phyloP scores from a whole-genome alignment of 1,140 invertebrate genomes.

The Zaprionus ghesquierei region DNA sequence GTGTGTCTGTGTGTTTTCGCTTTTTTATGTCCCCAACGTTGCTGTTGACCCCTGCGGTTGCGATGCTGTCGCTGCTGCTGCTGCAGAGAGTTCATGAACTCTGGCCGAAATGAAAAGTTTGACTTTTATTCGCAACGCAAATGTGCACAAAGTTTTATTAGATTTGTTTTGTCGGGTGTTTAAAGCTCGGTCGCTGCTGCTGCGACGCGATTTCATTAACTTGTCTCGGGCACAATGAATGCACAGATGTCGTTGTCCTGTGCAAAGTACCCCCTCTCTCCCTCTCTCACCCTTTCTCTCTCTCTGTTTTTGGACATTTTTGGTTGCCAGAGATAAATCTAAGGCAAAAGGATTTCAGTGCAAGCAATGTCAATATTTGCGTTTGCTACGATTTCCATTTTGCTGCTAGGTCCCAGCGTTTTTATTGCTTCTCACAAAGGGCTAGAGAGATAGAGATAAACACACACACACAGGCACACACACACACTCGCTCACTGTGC shows the following conservation, averaged over 20 bases:
- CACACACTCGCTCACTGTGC: too few relatives aligned
- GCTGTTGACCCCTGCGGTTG: slow-evolving; percentile 32
- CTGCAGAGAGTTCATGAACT: slow-evolving; percentile 66
- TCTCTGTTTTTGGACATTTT: not conserved
- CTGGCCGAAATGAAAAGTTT: slow-evolving; percentile 63
- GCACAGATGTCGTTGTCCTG: slow-evolving; percentile 29
- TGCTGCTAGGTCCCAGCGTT: slow-evolving; percentile 1
- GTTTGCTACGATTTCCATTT: slow-evolving; percentile 51
- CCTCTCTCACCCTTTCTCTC: not conserved
- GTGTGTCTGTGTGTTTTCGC: slow-evolving; percentile 12
- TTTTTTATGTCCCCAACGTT: slow-evolving; percentile 24
- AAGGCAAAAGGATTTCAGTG: slow-evolving; percentile 6
- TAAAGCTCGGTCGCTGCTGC: too few relatives aligned
- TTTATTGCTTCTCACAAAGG: not conserved
- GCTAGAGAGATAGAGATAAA: not conserved
- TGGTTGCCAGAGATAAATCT: not conserved
- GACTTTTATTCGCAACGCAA: slow-evolving; percentile 66
- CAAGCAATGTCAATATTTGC: slow-evolving; percentile 26
- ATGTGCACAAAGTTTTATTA: slow-evolving; percentile 57
- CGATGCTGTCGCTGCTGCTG: slow-evolving; percentile 29
- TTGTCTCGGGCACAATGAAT: slow-evolving; percentile 42
- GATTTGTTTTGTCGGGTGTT: slow-evolving; percentile 39
- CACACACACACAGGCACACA: not conserved
- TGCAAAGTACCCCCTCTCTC: too few relatives aligned
- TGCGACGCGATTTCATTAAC: slow-evolving; percentile 49